These are phyloP conservation scores for Scaptomyza polygonia DNA, from an alignment of 2,888 invertebrate genomes.

Conservation along the genomic window DNA sequence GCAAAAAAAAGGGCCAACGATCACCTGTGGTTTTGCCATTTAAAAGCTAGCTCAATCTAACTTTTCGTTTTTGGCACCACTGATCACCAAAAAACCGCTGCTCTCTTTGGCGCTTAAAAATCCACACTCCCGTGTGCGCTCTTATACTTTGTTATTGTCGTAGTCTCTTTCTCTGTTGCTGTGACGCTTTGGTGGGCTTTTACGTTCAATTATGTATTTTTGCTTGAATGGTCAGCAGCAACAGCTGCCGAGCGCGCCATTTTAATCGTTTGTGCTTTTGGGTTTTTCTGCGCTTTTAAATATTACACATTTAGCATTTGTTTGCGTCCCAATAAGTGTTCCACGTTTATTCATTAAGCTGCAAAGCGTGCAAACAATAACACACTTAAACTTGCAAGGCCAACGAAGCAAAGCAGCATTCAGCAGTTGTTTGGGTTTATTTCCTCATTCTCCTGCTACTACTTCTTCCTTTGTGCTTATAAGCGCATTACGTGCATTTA, in stretches of 20 bases:
- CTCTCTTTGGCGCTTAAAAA: background rate
- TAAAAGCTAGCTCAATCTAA: background rate
- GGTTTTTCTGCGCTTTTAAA: constrained; percentile 20
- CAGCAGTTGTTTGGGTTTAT: constrained; percentile 7
- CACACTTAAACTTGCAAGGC: constrained; percentile 5
- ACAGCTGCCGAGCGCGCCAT: constrained; percentile 12
- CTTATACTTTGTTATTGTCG: background rate
- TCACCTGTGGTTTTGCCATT: constrained; percentile 6
- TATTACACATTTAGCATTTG: constrained; percentile 24
- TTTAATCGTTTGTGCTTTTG: constrained; percentile 48
- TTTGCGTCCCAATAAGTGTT: constrained; percentile 56
- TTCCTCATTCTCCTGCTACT: background rate
- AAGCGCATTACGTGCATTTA: constrained; percentile 42
- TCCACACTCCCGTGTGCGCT: constrained; percentile 5
- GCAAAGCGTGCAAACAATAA: constrained; percentile 44
- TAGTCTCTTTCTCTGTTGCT: constrained; percentile 13
- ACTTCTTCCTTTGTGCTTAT: constrained; percentile 9
- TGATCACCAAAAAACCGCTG: background rate
- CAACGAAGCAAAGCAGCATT: constrained; percentile 19
- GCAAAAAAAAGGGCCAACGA: background rate
- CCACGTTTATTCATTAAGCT: constrained; percentile 66
- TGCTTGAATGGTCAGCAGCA: constrained; percentile 54
- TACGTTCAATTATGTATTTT: constrained; percentile 57
- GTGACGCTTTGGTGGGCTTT: constrained; percentile 51
- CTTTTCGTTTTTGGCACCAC: background rate